Percentiles rank a stretch among this genome's conserved stretches.
Evolutionary conservation across 2,888 invertebrate genomes (phyloP).

Genomic region (Conchocele bisecta): DNA sequence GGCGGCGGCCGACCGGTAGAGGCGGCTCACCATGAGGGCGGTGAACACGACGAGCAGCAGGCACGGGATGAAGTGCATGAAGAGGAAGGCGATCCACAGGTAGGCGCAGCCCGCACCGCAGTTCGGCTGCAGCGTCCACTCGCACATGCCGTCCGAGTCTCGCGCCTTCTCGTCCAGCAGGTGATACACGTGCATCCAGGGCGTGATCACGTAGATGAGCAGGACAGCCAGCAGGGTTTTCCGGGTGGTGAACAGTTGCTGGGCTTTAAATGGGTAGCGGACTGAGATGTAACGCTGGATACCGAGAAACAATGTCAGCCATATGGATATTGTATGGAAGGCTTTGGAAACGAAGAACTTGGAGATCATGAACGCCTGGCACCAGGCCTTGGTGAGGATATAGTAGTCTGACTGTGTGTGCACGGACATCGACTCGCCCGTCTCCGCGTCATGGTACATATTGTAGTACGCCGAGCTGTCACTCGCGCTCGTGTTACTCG

Average conservation of each 20-base stretch:
- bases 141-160: background rate
- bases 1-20: conserved; percentile 14
- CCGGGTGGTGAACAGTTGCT: background rate
- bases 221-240: conserved; percentile 6
- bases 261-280: conserved; percentile 19
- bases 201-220: conserved; percentile 19
- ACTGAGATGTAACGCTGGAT: conserved; percentile 47
- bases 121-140: conserved; percentile 7
- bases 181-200: conserved; percentile 14
- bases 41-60: conserved; percentile 28
- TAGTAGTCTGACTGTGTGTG: too few species aligned
- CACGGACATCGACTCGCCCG: too few species aligned
- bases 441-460: too few species aligned
- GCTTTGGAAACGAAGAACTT: conserved; percentile 45
- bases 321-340: conserved; percentile 57
- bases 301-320: conserved; percentile 54
- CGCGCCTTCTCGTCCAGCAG: conserved; percentile 19
- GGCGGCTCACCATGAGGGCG: conserved; percentile 6
- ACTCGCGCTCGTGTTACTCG: too few species aligned
- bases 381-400: conserved; percentile 12
- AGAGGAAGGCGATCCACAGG: conserved; percentile 18
- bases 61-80: conserved; percentile 41
- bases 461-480: too few species aligned
- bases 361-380: conserved; percentile 36
- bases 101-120: conserved; percentile 7